phyloP scores from a whole-genome alignment of 2,113 vertebrate genomes.

The Scartelaos histophorus region DNA sequence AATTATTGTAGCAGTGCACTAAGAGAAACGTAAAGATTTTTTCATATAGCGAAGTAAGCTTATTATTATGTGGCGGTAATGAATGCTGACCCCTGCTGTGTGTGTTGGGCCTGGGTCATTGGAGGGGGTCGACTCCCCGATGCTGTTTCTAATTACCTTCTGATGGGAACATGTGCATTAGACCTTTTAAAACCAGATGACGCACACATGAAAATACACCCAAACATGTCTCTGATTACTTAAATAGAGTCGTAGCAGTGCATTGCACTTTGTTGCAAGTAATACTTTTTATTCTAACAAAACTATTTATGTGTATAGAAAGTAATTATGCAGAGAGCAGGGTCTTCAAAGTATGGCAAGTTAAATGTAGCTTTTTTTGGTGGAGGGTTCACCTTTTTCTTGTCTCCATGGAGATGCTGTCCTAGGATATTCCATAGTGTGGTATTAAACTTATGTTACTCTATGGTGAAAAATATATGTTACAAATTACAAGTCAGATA shows the following conservation, averaged over 20 bases:
- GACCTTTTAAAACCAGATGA: conserved; percentile 30
- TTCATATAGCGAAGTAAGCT: conserved; percentile 20
- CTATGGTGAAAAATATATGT: too few relatives aligned
- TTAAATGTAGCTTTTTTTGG: too few relatives aligned
- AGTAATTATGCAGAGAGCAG: too few relatives aligned
- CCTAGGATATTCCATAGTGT: too few relatives aligned
- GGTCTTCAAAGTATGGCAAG: too few relatives aligned
- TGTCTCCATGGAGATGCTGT: too few relatives aligned
- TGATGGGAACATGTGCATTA: conserved; percentile 55
- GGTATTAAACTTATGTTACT: too few relatives aligned
- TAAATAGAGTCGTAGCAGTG: conserved; percentile 22
- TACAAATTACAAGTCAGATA: too few relatives aligned
- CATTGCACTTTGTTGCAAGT: neutral
- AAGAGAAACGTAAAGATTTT: neutral
- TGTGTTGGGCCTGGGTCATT: conserved; percentile 35
- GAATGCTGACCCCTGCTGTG: conserved; percentile 43
- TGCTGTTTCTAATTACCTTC: conserved; percentile 71
- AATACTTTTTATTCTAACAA: neutral
- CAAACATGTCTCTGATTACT: conserved; percentile 12
- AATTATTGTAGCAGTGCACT: neutral
- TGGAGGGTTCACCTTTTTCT: too few relatives aligned
- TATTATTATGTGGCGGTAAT: conserved; percentile 60
- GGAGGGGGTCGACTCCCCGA: conserved; percentile 36
- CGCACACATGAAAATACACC: conserved; percentile 4
- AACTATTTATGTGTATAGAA: too few relatives aligned